Evolutionary conservation across 2,797 vertebrate species (phyloP).

Genomic region (Amniataba percoides): DNA sequence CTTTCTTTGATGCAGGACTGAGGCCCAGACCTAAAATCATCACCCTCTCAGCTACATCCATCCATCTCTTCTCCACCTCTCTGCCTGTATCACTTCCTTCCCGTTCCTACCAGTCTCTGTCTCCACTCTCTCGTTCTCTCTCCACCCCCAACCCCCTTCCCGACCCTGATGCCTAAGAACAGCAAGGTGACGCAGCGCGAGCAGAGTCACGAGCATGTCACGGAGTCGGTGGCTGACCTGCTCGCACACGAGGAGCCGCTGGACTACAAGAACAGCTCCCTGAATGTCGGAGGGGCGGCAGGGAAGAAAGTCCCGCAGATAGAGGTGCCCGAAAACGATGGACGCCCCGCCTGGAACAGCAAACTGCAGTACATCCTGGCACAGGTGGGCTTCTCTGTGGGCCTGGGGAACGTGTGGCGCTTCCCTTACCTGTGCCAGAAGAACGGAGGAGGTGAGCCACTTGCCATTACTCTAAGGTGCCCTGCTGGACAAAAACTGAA

Average conservation of each 20-base stretch:
- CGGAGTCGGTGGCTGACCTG: slow-evolving; percentile 95
- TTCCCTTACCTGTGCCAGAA: slow-evolving; percentile 97
- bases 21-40: slow-evolving; percentile 39
- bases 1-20: slow-evolving; percentile 65
- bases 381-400: slow-evolving; percentile 95
- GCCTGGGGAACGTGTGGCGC: slow-evolving; percentile 95
- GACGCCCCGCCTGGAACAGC: slow-evolving; percentile 94
- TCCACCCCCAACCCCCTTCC: slow-evolving; percentile 33
- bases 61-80: slow-evolving; percentile 34
- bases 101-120: slow-evolving; percentile 19
- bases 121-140: slow-evolving; percentile 27
- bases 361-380: slow-evolving; percentile 97
- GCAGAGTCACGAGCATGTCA: slow-evolving; percentile 93
- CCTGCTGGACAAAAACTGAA: background rate
- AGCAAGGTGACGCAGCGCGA: slow-evolving; percentile 95
- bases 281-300: slow-evolving; percentile 83
- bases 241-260: slow-evolving; percentile 92
- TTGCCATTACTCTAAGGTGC: background rate
- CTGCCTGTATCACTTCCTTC: slow-evolving; percentile 12
- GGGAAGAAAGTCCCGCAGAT: slow-evolving; percentile 74
- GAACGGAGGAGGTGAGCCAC: slow-evolving; percentile 93
- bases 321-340: slow-evolving; percentile 82
- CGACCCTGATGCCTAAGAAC: slow-evolving; percentile 92
- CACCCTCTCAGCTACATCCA: slow-evolving; percentile 30
- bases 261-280: slow-evolving; percentile 91